Evolutionary conservation across 23 tunicate genomes (phyloP).

Genomic region (Botrylloides violaceus): DNA sequence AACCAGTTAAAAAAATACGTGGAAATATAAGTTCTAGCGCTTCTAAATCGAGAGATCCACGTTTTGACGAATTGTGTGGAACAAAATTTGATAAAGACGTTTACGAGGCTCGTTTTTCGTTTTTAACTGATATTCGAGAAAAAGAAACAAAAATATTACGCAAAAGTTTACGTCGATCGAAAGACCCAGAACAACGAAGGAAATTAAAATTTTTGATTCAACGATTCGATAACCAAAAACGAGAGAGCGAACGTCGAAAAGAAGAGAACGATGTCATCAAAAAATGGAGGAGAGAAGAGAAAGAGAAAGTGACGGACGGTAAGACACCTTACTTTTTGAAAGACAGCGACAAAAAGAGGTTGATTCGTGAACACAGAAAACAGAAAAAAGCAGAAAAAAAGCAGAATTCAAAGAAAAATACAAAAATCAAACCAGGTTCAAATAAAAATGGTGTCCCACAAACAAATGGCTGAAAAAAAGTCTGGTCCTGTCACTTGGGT

Average conservation of each 20-base stretch:
- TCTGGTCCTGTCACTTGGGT: too few relatives aligned
- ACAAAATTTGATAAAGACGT: constrained; percentile 58
- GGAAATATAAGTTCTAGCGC: neutral
- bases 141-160: constrained; percentile 35
- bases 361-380: constrained; percentile 18
- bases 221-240: constrained; percentile 47
- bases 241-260: constrained; percentile 25
- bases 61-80: constrained; percentile 89
- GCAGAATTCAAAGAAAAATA: constrained; percentile 24
- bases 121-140: constrained; percentile 45
- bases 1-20: constrained; percentile 26
- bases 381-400: constrained; percentile 14
- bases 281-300: constrained; percentile 52
- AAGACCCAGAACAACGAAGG: constrained; percentile 23
- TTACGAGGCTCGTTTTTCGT: constrained; percentile 47
- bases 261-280: constrained; percentile 23
- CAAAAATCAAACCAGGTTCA: too few relatives aligned
- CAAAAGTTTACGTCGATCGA: constrained; percentile 23
- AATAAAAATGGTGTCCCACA: too few relatives aligned
- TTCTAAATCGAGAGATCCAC: constrained; percentile 51
- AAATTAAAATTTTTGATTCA: constrained; percentile 32
- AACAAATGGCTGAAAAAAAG: too few relatives aligned
- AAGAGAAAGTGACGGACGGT: constrained; percentile 32
- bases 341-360: constrained; percentile 34
- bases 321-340: constrained; percentile 54